Evolutionary conservation across 30 jellyfish, hydroid and myxozoan species (phyloP).

Genomic region (Euphysa ruthae): DNA sequence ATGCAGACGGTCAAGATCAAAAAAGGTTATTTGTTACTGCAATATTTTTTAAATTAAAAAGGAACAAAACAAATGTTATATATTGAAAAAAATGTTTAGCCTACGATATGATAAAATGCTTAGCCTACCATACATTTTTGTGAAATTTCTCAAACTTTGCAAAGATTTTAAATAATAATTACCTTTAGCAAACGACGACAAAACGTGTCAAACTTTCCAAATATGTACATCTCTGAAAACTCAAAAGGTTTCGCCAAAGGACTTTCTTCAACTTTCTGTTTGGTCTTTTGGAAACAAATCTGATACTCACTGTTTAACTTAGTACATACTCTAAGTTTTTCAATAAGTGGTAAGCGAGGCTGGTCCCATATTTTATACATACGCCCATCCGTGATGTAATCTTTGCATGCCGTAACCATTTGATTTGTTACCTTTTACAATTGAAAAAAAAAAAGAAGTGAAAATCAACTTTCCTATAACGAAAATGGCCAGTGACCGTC

Average conservation of each 20-base stretch:
- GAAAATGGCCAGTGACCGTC: too few relatives aligned
- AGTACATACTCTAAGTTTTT: constrained; percentile 52
- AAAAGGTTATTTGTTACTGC: too few relatives aligned
- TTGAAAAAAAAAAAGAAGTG: too few relatives aligned
- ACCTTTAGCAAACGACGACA: constrained; percentile 83
- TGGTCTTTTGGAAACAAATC: constrained; percentile 79
- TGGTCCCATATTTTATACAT: constrained; percentile 75
- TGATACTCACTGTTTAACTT: constrained; percentile 70
- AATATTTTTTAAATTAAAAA: too few relatives aligned
- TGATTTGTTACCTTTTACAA: constrained; percentile 82
- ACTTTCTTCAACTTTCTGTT: constrained; percentile 51
- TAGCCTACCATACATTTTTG: too few relatives aligned
- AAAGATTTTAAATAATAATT: too few relatives aligned
- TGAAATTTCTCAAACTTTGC: too few relatives aligned
- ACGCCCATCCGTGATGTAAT: constrained; percentile 64
- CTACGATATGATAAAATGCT: too few relatives aligned
- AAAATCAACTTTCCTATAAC: too few relatives aligned
- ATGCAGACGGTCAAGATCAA: too few relatives aligned
- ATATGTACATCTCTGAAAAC: constrained; percentile 94
- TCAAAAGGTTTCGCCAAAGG: constrained; percentile 80
- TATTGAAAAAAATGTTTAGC: too few relatives aligned
- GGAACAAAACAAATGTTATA: too few relatives aligned
- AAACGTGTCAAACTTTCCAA: constrained; percentile 92
- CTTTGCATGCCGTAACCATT: constrained; percentile 93
- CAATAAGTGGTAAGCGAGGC: constrained; percentile 49